Conservation (phyloP, 1,140 invertebrate genomes). For the Hydropsyche tenuis region DNA sequence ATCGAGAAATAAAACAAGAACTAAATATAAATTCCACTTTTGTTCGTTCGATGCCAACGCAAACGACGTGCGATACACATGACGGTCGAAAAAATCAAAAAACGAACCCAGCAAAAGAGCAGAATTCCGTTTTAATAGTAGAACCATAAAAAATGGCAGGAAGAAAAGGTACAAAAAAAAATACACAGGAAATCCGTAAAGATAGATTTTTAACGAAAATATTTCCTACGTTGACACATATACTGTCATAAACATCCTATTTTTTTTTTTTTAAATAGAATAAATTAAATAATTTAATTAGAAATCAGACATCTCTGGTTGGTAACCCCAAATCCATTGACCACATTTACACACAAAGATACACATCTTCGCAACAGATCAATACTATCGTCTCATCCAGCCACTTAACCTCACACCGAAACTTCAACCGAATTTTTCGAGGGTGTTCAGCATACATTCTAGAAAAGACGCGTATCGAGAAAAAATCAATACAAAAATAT, state of each 20-base stretch:
- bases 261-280: no score
- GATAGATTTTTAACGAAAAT: constrained; percentile 9
- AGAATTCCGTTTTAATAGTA: neutral
- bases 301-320: no score
- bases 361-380: constrained; percentile 7
- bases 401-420: neutral
- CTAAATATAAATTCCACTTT: neutral
- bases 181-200: constrained; percentile 23
- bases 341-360: no score
- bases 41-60: neutral
- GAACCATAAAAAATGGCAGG: neutral
- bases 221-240: neutral
- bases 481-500: constrained; percentile 29
- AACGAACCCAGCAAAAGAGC: neutral
- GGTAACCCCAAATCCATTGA: no score
- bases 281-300: no score
- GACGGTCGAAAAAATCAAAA: neutral
- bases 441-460: neutral
- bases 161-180: neutral
- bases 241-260: neutral
- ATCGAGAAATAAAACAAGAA: neutral
- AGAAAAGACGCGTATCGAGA: constrained; percentile 15
- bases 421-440: constrained; percentile 1
- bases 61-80: neutral
- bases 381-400: neutral